Evolutionary conservation across 2,113 vertebrate species (phyloP), one percentile per base, ranked within the genome.

Genomic region (Cercopithecus mona): DNA sequence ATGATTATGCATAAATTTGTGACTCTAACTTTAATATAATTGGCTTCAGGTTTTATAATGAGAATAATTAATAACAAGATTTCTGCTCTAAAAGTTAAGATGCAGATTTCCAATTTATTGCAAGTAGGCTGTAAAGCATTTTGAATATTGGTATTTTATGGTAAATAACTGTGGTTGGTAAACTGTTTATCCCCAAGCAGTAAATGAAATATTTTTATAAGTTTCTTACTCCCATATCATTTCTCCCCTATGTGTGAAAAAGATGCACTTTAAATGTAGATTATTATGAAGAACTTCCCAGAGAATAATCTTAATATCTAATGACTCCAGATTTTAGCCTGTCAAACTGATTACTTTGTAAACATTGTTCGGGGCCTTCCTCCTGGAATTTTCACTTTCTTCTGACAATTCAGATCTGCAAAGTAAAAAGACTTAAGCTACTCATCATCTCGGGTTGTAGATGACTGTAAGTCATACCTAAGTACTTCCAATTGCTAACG

Each of bases 151-250:
- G 70, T 97, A 86, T 90, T 94, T 97, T 97, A 93, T 98, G 98
- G 98, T 97, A 96, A 99, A 98, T 98, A 66, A 38, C 78, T 85
- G 11, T 82, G 97, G 96, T 88, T 96, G 98, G 97, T 92, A 96
- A 96, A 98, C 97, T 97, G 55, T 38, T 85, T 96, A 91, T 98
- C 97, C 72, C 81, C 96, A 82, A 48, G 14, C 48, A 93, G 96
- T 93, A 97, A 81, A 70, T 96, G 96, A 94, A 97, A 85, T 97
- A 96, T 97, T 97, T 86, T 97, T 98, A 73, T 94, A 89, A 35
- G 1, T 80, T 98, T 97, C 96, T 98, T 48, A 14, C 6, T 82
- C 84, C 43, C 81, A 9, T 79, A 12, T 35, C 98, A 93, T 95
- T 98, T 97, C 87, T 86, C 88, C 84, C 82, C 83, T 0, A 0